These are phyloP conservation scores for Heterochromis multidens DNA, from an alignment of 2,113 vertebrate species.

Conservation along the genomic window DNA sequence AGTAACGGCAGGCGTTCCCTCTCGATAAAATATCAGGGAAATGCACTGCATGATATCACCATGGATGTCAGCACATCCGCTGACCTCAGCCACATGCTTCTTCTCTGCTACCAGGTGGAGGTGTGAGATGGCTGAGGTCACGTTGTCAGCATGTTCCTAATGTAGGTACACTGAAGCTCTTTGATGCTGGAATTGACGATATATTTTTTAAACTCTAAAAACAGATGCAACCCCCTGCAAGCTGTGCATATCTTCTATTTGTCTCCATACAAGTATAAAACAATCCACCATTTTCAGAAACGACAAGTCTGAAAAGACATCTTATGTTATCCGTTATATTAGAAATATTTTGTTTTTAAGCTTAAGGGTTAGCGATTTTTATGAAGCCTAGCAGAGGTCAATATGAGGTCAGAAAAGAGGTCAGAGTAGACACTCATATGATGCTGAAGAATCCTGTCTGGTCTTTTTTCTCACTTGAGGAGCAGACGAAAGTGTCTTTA, in stretches of 20 bases:
- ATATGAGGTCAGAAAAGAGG: constrained; percentile 60
- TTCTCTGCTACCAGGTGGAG: neutral
- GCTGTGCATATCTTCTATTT: neutral
- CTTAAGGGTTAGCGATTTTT: constrained; percentile 3
- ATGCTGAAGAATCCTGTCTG: constrained; percentile 62
- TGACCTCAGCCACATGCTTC: constrained; percentile 6
- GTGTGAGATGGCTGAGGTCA: neutral
- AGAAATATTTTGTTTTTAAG: neutral
- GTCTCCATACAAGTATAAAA: neutral
- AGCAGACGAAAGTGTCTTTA: constrained; percentile 76
- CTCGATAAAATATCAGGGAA: constrained; percentile 85
- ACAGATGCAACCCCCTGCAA: neutral
- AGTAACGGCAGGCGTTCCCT: constrained; percentile 82
- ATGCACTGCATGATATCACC: constrained; percentile 53
- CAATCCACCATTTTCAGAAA: neutral
- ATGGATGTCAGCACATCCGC: constrained; percentile 6
- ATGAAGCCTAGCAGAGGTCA: constrained; percentile 40
- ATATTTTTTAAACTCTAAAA: neutral
- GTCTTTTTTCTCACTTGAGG: constrained; percentile 75
- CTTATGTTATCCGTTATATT: neutral
- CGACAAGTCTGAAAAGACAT: neutral
- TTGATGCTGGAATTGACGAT: neutral
- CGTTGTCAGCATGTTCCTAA: neutral
- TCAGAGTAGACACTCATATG: constrained; percentile 52
- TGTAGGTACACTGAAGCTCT: neutral